Evolutionary conservation across 1,140 invertebrate genomes (phyloP), one percentile per base, ranked within the genome.

Genomic region (Coenobita brevimanus): DNA sequence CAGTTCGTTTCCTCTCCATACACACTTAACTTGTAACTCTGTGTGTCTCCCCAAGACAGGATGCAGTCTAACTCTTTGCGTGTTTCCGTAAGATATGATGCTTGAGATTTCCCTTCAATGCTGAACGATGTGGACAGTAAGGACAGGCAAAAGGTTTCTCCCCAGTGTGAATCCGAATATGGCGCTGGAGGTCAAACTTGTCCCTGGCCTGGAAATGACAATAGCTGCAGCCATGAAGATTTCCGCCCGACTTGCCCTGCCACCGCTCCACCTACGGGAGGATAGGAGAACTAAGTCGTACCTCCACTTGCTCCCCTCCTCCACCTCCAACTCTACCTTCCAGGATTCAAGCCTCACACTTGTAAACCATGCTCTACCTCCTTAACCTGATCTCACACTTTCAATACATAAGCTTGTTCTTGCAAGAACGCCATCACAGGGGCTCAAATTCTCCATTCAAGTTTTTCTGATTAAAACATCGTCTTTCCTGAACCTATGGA

Each of bases 121-220:
- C 84, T n/a, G 75, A 69, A 36, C 84, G 84, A 38, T 87, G 84
- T 21, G 71, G 60, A 46, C 84, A 87, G 60, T 87, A 87, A 30
- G 84, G 84, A 46, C 84, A 87, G 13, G 84, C 84, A 87, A 87
- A 87, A 69, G 84, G 84, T 62, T 87, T 87, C 50, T 87, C 84
- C 41, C 84, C 84, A 8, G 84, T 87, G 76, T 87, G 84, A 41
- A 87, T 80, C 60, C 84, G 84, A 71, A 46, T 71, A 71, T 87
- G 84, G 67, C 84, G 76, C 76, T 79, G 75, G 27, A 87, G 76
- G 78, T 87, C 84, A 54, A 87, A 46, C 75, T 87, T 87, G 84
- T 87, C 84, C 76, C 84, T 79, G 60, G 84, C 84, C 24, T 71
- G 76, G 84, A 50, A 87, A 21, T 64, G 73, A 80, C 84, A 87